phyloP scores from a whole-genome alignment of 2,113 vertebrate genomes.

The Saguinus midas region DNA sequence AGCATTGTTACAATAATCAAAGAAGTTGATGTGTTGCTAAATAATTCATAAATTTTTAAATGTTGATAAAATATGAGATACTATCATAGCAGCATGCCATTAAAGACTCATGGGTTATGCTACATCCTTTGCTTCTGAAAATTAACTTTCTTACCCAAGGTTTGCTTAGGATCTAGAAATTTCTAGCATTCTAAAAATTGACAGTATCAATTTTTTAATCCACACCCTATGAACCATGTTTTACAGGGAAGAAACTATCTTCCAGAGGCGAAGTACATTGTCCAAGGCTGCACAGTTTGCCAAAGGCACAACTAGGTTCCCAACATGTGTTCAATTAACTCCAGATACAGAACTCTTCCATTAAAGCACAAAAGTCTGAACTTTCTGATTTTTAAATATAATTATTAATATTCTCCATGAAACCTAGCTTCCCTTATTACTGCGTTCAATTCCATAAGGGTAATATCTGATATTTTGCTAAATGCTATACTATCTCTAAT shows the following conservation, averaged over 20 bases:
- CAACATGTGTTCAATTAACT: not conserved
- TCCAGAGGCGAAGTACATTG: not conserved
- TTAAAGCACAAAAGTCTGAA: not conserved
- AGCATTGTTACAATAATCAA: not conserved
- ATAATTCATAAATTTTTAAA: not conserved
- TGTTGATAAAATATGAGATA: not conserved
- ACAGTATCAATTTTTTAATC: not conserved
- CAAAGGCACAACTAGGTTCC: not conserved
- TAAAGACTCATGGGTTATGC: not conserved
- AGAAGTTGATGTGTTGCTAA: conserved; percentile 2
- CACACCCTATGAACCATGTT: not conserved
- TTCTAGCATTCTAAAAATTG: not conserved
- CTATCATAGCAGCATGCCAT: not conserved
- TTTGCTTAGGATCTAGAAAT: not conserved
- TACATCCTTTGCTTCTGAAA: not conserved
- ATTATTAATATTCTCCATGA: conserved; percentile 15
- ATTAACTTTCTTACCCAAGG: not conserved
- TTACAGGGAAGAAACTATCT: not conserved
- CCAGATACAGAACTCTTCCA: not conserved
- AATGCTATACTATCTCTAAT: not conserved
- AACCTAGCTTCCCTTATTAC: not conserved
- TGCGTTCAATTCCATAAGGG: not conserved
- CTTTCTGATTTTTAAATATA: not conserved
- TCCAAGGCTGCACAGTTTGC: not conserved
- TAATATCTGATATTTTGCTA: not conserved